Evolutionary conservation across 2,113 vertebrate genomes (phyloP), one percentile per base, ranked within the genome.

Genomic region (Phylloscopus whistleri): DNA sequence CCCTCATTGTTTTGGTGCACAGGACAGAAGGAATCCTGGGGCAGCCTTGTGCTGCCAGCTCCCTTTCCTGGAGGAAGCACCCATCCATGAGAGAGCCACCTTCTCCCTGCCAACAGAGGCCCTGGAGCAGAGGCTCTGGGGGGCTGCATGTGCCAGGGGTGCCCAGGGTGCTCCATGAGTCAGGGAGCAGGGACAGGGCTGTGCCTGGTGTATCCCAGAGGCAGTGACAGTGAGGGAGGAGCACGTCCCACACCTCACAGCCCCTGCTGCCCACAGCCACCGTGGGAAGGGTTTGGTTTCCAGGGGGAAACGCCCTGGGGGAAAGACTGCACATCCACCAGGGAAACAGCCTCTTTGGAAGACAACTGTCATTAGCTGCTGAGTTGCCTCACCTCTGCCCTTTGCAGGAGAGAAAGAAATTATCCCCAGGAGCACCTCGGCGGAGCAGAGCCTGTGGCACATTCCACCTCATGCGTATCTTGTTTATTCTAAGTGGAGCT

Each of bases 401-500:
- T 89, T 89, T 55, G 41, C 59, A 84, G 89, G 66, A 87, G 92
- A 56, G 59, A 52, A 77, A 37, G 84, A 52, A 90, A 84, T 92
- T 24, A 90, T 92, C 74, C 85, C 90, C 92, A 87, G 31, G 88
- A 93, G 88, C 88, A 58, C 33, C 83, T 64, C n/a, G 1, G 3
- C 13, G 21, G 80, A 86, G 77, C 8, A 0, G 31, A 93, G 93
- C 79, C 89, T 5, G 51, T 79, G 81, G 91, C 93, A 95, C 93
- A 28, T 67, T 59, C 62, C 86, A 69, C 90, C 90, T 95, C 93
- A 79, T 44, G 90, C 60, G 44, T 89, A 84, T 94, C 77, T 80
- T 96, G 84, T 97, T 93, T 97, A 95, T 95, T 97, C 90, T 86
- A 95, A 97, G 95, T 92, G 96, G 86, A 96, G 93, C 91, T 96